Conservation (phyloP, 2,888 invertebrate genomes). For the Lacanobia wlatinum region DNA sequence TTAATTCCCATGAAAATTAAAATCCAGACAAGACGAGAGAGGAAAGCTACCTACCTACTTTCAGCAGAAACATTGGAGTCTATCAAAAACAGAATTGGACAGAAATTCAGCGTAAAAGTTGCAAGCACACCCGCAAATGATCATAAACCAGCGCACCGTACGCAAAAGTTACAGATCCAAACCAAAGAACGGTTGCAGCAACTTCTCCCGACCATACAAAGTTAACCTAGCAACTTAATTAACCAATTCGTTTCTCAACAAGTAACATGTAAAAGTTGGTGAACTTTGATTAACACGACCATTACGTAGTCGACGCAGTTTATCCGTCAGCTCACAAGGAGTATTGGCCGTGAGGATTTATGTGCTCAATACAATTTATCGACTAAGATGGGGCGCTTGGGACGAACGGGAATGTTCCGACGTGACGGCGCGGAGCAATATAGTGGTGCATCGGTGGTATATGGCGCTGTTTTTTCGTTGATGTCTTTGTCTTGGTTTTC, state of each 20-base stretch:
- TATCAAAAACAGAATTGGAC: neutral
- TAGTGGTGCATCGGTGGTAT: conserved; percentile 51
- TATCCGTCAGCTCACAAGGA: conserved; percentile 44
- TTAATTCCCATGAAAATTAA: neutral
- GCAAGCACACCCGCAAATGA: neutral
- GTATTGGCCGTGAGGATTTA: conserved; percentile 63
- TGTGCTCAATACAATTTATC: conserved; percentile 69
- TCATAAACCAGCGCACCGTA: neutral
- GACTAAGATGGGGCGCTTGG: conserved; percentile 64
- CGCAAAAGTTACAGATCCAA: conserved; percentile 15
- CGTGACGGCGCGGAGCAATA: conserved; percentile 67
- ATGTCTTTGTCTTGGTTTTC: conserved; percentile 13
- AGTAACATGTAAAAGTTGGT: conserved; percentile 51
- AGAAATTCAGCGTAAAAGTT: neutral
- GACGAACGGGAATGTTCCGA: conserved; percentile 73
- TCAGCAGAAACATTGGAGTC: neutral
- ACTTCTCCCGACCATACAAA: conserved; percentile 21
- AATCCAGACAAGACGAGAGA: neutral
- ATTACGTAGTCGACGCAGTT: conserved; percentile 41
- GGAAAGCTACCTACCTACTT: neutral
- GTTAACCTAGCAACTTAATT: conserved; percentile 42
- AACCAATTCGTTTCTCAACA: conserved; percentile 42
- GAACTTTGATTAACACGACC: conserved; percentile 56
- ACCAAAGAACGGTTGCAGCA: conserved; percentile 14
- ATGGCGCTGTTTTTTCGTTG: conserved; percentile 21